phyloP scores from a whole-genome alignment of 2,797 vertebrate genomes.

The Myotis vivesi region DNA sequence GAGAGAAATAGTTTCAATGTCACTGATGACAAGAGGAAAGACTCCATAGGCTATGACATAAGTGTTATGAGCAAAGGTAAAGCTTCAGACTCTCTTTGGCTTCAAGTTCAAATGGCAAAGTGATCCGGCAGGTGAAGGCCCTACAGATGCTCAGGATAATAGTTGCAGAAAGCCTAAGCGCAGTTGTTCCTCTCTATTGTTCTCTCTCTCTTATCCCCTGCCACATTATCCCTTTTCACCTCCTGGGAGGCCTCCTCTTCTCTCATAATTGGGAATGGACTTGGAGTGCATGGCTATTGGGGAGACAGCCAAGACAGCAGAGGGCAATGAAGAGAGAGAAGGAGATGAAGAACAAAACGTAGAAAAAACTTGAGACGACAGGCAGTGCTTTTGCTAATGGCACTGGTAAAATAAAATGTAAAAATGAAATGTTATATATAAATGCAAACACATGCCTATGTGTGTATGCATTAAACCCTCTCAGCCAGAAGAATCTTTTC shows the following conservation, averaged over 20 bases:
- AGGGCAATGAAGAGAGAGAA: neutral
- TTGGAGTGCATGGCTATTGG: fast-evolving
- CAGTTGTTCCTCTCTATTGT: fast-evolving
- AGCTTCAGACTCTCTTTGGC: neutral
- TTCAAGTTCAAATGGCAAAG: neutral
- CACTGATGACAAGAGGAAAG: neutral
- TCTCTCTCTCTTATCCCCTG: neutral
- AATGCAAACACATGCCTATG: neutral
- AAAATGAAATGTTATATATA: neutral
- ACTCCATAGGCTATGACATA: neutral
- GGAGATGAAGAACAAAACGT: neutral
- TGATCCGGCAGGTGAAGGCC: neutral
- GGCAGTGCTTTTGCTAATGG: neutral
- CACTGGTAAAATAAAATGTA: neutral
- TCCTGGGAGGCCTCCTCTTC: neutral
- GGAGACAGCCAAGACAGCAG: neutral
- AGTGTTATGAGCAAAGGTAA: neutral
- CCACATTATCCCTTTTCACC: fast-evolving
- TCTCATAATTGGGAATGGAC: neutral
- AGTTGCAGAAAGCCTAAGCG: neutral
- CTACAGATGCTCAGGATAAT: neutral
- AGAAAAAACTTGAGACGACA: neutral
- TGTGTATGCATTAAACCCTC: neutral
- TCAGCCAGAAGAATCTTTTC: neutral
- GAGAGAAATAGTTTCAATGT: neutral